Base-by-base conservation (phyloP, 2,113 vertebrate species). In the Centrocercus urophasianus region DNA sequence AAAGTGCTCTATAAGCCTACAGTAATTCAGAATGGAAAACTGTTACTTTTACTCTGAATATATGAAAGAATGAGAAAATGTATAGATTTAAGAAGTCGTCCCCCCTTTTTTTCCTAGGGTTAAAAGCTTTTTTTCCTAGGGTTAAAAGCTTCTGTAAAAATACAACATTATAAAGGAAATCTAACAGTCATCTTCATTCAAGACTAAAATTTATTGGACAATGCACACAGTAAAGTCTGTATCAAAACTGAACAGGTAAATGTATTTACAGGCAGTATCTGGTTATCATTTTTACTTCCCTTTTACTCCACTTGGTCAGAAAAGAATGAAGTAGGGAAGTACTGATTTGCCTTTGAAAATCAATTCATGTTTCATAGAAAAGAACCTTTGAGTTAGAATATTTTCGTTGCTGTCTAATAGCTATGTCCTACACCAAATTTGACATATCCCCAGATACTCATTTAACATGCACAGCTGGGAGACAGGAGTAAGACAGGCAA, bases 401-500 rank as follows among this genome's bases (percentile, higher is more conserved):
- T 92, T 96, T 88, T 40, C 71, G 78, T 92, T 95, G 57, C 92
- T 96, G 83, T 88, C 89, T 91, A 91, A 77, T 57, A 96, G 92
- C 50, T 67, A 34, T 28, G 63, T 80, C 88, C 86, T 90, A 30
- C 52, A 91, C 90, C 96, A 93, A 79, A 95, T 94, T 96, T 97
- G 90, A 96, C 70, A 60, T 89, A 95, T 94, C 95, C 95, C 88
- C 56, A 88, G 84, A 69, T 34, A 83, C 72, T 90, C n/a, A 64
- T 96, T 96, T 96, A 95, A 95, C 83, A 90, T 56, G 84, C 91
- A 88, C 90, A 97, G 96, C 92, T 96, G 92, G 94, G 70, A 96
- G 78, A 96, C 75, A 94, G 52, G 47, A 88, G 43, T 40, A 87
- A 95, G 75, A 66, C 2, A 65, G 80, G 73, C 50, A 94, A 95